A percentile compares a stretch with the other conserved stretches of the same genome.
These are phyloP conservation scores for Eriosoma lanigerum DNA, from an alignment of 1,140 invertebrate species.

Conservation along the genomic window DNA sequence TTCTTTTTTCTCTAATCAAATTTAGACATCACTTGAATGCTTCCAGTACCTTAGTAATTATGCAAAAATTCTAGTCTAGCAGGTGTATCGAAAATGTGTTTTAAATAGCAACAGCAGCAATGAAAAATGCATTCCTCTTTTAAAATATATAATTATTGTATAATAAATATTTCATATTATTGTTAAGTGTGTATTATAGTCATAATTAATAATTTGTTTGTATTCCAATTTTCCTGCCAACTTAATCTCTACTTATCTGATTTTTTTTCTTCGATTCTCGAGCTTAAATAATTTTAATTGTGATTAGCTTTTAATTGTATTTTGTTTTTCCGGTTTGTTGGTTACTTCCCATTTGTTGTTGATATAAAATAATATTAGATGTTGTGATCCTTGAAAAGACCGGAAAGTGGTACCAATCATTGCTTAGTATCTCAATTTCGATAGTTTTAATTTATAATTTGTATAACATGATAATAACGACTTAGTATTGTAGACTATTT, in stretches of 20 bases:
- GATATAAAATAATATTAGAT: background rate
- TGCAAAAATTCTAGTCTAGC: conserved; percentile 46
- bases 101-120: conserved; percentile 36
- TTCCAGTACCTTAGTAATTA: conserved; percentile 39
- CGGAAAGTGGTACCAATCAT: conserved; percentile 46
- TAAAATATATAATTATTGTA: conserved; percentile 44
- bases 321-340: conserved; percentile 36
- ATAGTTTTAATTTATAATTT: conserved; percentile 39
- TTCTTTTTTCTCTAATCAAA: conserved; percentile 38
- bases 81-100: conserved; percentile 17
- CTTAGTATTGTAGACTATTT: background rate
- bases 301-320: conserved; percentile 46
- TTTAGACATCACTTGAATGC: conserved; percentile 47
- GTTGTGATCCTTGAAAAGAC: conserved; percentile 6
- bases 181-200: conserved; percentile 51
- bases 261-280: conserved; percentile 43
- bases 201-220: conserved; percentile 51
- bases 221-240: conserved; percentile 51
- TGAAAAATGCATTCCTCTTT: conserved; percentile 48
- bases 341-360: conserved; percentile 9
- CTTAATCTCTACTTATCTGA: conserved; percentile 51
- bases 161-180: conserved; percentile 41
- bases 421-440: conserved; percentile 37
- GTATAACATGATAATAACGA: background rate
- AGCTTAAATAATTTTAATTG: conserved; percentile 49